Evolutionary conservation across 1,140 invertebrate genomes (phyloP).

Genomic region (Matsumurasca onukii): DNA sequence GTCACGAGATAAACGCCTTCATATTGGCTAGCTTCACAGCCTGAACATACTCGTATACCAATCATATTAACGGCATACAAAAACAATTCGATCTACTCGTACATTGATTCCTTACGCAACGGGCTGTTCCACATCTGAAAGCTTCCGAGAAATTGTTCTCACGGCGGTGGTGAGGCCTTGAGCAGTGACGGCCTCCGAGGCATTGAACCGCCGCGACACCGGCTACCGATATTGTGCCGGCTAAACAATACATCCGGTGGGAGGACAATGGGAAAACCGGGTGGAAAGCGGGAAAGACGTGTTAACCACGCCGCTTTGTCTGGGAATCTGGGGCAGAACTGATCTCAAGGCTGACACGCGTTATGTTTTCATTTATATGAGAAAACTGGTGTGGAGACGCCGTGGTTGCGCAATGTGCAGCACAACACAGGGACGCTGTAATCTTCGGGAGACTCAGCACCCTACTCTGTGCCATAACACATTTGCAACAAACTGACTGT

Average conservation of each 20-base stretch:
- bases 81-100: too few relatives aligned
- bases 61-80: too few relatives aligned
- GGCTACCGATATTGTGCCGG: background rate
- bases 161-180: too few relatives aligned
- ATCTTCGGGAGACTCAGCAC: too few relatives aligned
- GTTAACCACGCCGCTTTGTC: background rate
- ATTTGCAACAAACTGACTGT: too few relatives aligned
- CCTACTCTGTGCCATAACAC: too few relatives aligned
- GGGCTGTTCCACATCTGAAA: too few relatives aligned
- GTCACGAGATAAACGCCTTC: too few relatives aligned
- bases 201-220: background rate
- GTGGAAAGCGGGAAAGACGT: background rate
- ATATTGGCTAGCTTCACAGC: too few relatives aligned
- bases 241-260: background rate
- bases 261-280: background rate
- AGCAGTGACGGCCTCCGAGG: background rate
- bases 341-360: background rate
- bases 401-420: background rate
- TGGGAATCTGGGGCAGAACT: background rate
- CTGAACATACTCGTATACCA: too few relatives aligned
- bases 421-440: background rate
- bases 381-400: background rate
- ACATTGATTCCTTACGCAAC: too few relatives aligned
- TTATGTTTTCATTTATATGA: background rate
- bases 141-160: too few relatives aligned